Evolutionary conservation across 2,113 vertebrate genomes (phyloP).

Genomic region (Limanda limanda): DNA sequence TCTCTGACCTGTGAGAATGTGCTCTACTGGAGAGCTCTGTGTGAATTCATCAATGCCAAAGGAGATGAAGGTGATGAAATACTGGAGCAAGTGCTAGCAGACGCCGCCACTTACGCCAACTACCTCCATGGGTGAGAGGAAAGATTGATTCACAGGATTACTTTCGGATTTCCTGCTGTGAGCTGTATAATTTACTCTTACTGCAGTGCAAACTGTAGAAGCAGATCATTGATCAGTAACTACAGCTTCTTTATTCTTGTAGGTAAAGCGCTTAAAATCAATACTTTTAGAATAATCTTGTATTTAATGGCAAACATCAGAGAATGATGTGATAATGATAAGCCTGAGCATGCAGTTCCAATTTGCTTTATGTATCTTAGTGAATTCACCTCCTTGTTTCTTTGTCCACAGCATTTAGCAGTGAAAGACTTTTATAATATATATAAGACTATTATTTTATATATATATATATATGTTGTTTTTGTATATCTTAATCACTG

Average conservation of each 20-base stretch:
- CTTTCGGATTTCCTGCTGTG: background rate
- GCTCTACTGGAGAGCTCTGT: slow-evolving; percentile 91
- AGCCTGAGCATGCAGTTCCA: too few relatives aligned
- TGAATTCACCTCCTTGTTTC: too few relatives aligned
- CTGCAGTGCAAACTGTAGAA: background rate
- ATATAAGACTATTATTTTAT: too few relatives aligned
- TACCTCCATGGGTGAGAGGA: slow-evolving; percentile 90
- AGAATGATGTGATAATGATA: background rate
- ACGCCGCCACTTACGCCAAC: slow-evolving; percentile 88
- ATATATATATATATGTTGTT: too few relatives aligned
- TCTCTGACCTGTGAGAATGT: slow-evolving; percentile 90
- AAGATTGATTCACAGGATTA: background rate
- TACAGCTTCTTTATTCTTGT: background rate
- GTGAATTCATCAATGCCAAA: slow-evolving; percentile 91
- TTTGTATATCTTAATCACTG: too few relatives aligned
- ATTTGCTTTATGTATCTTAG: too few relatives aligned
- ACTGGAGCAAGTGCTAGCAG: slow-evolving; percentile 91
- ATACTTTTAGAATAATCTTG: background rate
- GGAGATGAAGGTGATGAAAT: slow-evolving; percentile 90
- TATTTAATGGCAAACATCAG: background rate
- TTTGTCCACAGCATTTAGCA: too few relatives aligned
- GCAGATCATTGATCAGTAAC: background rate
- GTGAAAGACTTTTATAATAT: too few relatives aligned
- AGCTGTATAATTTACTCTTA: background rate
- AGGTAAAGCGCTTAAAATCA: too few relatives aligned